These are phyloP conservation scores for Machimus atricapillus DNA, from an alignment of 2,888 invertebrate genomes.

Conservation along the genomic window DNA sequence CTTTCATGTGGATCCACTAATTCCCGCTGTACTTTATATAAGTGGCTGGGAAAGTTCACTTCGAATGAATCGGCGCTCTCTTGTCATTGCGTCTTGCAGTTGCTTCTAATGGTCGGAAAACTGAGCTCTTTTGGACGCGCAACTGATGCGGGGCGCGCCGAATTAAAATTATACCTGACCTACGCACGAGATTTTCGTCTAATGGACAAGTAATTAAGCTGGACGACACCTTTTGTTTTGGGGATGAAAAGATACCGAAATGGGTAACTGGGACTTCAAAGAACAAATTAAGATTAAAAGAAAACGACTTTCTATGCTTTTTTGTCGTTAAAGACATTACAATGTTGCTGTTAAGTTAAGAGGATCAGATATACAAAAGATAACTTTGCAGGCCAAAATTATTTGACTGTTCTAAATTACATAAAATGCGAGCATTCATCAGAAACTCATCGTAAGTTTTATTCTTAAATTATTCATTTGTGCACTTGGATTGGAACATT, in stretches of 20 bases:
- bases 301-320: neutral
- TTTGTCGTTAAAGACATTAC: neutral
- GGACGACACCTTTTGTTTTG: neutral
- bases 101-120: neutral
- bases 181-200: neutral
- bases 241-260: neutral
- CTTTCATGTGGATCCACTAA: constrained; percentile 30
- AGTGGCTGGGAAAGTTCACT: constrained; percentile 9
- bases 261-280: neutral
- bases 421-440: neutral
- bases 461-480: too few species aligned
- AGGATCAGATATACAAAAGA: neutral
- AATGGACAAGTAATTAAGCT: neutral
- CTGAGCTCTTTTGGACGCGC: neutral
- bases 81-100: neutral
- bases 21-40: neutral
- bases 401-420: neutral
- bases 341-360: neutral
- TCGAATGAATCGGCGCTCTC: neutral
- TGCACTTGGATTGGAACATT: too few species aligned
- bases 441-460: too few species aligned
- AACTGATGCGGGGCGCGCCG: neutral
- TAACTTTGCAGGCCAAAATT: neutral
- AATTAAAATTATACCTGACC: neutral
- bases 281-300: neutral